Percentiles rank a stretch among this genome's conserved stretches.
Conservation (phyloP, 2,797 vertebrate species). For the Platyrinchus mystaceus region DNA sequence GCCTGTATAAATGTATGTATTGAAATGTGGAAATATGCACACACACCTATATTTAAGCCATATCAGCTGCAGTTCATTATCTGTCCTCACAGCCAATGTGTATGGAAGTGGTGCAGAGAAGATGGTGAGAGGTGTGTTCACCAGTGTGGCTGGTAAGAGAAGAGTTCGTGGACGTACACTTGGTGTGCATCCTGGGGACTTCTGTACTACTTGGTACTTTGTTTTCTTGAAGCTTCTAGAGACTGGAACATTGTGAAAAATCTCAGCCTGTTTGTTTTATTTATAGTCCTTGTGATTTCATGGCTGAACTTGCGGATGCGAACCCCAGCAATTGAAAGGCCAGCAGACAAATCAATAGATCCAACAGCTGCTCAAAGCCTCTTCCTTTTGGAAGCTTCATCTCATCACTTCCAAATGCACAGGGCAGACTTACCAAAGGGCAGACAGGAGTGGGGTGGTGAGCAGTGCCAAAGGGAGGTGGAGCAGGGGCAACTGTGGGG, state of each 20-base stretch:
- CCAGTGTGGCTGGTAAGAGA: accelerated
- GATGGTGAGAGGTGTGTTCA: not conserved
- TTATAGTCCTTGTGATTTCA: not conserved
- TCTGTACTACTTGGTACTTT: not conserved
- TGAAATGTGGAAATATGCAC: not conserved
- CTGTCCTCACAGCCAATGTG: not conserved
- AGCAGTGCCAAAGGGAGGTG: not conserved
- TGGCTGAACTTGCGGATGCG: not conserved
- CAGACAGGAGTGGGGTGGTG: not conserved
- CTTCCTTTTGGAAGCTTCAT: not conserved
- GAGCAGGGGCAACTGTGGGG: not conserved
- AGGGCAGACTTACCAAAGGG: not conserved
- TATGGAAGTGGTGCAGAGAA: not conserved
- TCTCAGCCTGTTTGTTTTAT: slow-evolving; percentile 6
- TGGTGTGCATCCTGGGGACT: not conserved
- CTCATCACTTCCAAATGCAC: not conserved
- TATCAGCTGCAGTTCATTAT: not conserved
- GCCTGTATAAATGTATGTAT: not conserved
- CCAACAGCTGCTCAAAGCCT: not conserved
- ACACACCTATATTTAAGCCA: not conserved
- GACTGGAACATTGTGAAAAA: not conserved
- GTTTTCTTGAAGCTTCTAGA: not conserved
- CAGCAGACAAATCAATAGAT: slow-evolving; percentile 5
- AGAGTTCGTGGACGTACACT: accelerated
- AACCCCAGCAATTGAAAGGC: not conserved